Evolutionary conservation across 2,888 invertebrate species (phyloP).

Genomic region (Aromia moschata): DNA sequence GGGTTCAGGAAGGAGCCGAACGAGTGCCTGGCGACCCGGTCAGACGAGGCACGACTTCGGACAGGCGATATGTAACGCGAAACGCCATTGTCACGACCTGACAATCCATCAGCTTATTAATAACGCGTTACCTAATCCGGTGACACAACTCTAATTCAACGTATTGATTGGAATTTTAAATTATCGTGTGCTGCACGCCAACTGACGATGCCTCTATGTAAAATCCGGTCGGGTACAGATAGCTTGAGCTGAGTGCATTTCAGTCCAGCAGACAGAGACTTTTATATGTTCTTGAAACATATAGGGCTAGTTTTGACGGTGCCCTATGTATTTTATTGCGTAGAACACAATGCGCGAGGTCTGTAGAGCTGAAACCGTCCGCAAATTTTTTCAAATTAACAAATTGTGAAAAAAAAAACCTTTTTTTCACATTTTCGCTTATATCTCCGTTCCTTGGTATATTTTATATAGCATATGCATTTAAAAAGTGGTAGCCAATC

Average conservation of each 20-base stretch:
- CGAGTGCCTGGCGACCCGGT: conserved; percentile 33
- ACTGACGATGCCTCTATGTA: not conserved
- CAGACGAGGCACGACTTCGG: conserved; percentile 43
- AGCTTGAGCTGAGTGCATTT: too few relatives aligned
- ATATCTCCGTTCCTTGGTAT: too few relatives aligned
- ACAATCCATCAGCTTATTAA: conserved; percentile 58
- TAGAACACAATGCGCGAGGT: too few relatives aligned
- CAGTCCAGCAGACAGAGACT: too few relatives aligned
- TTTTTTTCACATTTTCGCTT: too few relatives aligned
- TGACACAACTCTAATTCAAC: conserved; percentile 56
- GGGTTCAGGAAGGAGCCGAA: conserved; percentile 30
- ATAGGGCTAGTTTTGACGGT: too few relatives aligned
- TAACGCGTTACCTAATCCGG: conserved; percentile 56
- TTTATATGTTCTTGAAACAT: too few relatives aligned
- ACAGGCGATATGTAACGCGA: conserved; percentile 34
- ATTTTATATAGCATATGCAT: not conserved
- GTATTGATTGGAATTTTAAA: conserved; percentile 48
- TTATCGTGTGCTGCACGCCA: conserved; percentile 11
- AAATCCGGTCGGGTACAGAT: not conserved
- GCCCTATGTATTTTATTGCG: too few relatives aligned
- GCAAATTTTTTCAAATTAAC: too few relatives aligned
- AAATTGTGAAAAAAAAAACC: too few relatives aligned
- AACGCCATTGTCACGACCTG: conserved; percentile 48
- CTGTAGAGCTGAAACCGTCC: too few relatives aligned
- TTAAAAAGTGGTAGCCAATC: not conserved